Base-by-base conservation (phyloP, 92 coral and sea anemone genomes). In the Micromussa lordhowensis region DNA sequence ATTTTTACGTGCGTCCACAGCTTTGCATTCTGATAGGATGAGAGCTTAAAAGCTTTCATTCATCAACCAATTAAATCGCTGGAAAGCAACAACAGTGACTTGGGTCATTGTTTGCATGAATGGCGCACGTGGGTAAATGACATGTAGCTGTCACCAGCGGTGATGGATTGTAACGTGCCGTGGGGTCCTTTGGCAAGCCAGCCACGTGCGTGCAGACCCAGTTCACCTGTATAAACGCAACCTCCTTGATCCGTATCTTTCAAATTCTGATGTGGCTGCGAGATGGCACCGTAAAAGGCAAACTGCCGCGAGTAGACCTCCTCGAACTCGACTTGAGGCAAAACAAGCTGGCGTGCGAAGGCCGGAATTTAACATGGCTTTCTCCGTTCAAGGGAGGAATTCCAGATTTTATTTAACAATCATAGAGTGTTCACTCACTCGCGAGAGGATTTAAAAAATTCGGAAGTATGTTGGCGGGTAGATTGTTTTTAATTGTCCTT, bases 181-280 rank as follows among this genome's bases (percentile, higher is more conserved):
- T 44, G 82, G 70, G 83, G 83, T 77, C 63, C 34, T 86, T 77
- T 86, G 34, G 83, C 77, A 77, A 83, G 83, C 83, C 24, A 76
- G 51, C 75, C 89, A 86, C 89, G 89, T 86, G 89, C 83, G 4
- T 32, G 77, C 83, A 77, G 89, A 17, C 77, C 75, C 77, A 86
- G 89, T 77, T 86, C 89, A 86, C 83, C 89, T 86, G 83, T 86
- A 77, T 86, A 86, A 86, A 86, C 89, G 89, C 68, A 64, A 77
- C 51, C 38, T 77, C 58, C 66, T 59, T 64, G 89, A 86, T 76
- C 81, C 76, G 63, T 77, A 86, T 86, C 89, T 86, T n/a, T 79
- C 77, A 64, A 86, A 77, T 76, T 86, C 83, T 61, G 77, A 63
- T 77, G 89, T 44, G 83, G 89, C 83, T 83, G 12, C 89, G 63